Conservation (phyloP, 1,140 invertebrate species). For the Bombus fervidus region DNA sequence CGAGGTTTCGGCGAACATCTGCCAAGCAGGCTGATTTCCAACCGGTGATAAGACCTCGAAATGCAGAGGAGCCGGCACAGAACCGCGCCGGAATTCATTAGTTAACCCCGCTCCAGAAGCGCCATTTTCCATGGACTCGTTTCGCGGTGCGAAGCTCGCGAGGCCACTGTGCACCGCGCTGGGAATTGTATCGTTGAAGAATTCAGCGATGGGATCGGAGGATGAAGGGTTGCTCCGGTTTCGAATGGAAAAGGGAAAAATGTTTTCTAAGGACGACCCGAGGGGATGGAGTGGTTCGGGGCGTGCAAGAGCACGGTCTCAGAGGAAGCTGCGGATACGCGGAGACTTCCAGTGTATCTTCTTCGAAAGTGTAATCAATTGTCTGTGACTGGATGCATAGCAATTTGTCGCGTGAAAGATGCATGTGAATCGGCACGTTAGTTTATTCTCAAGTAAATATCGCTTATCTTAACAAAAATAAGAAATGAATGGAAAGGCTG, state of each 20-base stretch:
- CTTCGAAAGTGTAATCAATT: slow-evolving; percentile 34
- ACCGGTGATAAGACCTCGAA: slow-evolving; percentile 71
- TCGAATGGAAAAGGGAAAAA: slow-evolving; percentile 13
- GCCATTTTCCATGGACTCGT: slow-evolving; percentile 60
- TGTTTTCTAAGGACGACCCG: slow-evolving; percentile 24
- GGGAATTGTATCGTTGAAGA: slow-evolving; percentile 55
- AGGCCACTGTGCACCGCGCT: neutral
- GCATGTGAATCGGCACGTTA: neutral
- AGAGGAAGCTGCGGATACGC: neutral
- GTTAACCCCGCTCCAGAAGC: slow-evolving; percentile 59
- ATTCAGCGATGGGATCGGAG: slow-evolving; percentile 23
- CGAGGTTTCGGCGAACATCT: slow-evolving; percentile 73
- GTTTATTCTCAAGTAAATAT: slow-evolving; percentile 10
- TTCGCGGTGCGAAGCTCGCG: slow-evolving; percentile 29
- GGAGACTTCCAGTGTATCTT: neutral
- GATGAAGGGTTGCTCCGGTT: neutral
- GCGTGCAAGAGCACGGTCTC: neutral
- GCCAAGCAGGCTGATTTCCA: slow-evolving; percentile 71
- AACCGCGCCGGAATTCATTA: slow-evolving; percentile 70
- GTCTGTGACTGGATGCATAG: neutral
- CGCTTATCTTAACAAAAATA: neutral
- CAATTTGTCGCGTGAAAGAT: neutral
- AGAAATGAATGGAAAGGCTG: neutral
- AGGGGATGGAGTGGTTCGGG: neutral
- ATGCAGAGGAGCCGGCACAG: slow-evolving; percentile 56